Base-by-base conservation (phyloP, 2,888 invertebrate species). In the Nebria brevicollis region DNA sequence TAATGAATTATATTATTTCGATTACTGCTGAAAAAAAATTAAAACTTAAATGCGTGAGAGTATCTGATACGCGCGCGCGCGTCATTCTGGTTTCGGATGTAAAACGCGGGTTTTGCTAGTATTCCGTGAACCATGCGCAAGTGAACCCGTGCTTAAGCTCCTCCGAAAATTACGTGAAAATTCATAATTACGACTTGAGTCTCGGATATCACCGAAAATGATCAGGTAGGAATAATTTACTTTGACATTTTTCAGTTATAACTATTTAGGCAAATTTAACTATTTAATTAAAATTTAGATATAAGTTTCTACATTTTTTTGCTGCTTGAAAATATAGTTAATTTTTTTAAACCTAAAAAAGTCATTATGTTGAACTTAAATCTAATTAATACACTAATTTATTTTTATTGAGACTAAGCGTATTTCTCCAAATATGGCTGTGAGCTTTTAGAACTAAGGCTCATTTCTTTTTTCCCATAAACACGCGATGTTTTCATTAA, bases 61-160 rank as follows among this genome's bases (percentile, higher is more conserved):
- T 54, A 54, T 13, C 8, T 26, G 3, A 20, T 42, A 54, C 77
- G 77, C 77, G 70, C n/a, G 77, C 77, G 77, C 70, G 77, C 77
- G 77, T 70, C 77, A 42, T 54, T 77, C 20, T 11, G 11, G 41
- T 77, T 68, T 64, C 5, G 34, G 77, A 66, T 76, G 41, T 68
- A 34, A 66, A 66, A 42, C 15, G 77, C 77, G 77, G n/a, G 25
- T 42, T 25, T 70, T 34, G 25, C 77, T 77, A 41, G 68, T 54
- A 70, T 54, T 34, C 42, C 77, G 77, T 70, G 77, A 70, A 77
- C 77, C 77, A 77, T 77, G 77, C 68, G 72, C 43, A 43, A 70
- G 77, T 41, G 26, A n/a, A 70, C 70, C 70, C 64, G 75, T 11
- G 41, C 73, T 13, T 34, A 75, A 34, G 20, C 65, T 26, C 15